Base-by-base conservation (phyloP, 1,140 invertebrate species). In the Halictus rubicundus region DNA sequence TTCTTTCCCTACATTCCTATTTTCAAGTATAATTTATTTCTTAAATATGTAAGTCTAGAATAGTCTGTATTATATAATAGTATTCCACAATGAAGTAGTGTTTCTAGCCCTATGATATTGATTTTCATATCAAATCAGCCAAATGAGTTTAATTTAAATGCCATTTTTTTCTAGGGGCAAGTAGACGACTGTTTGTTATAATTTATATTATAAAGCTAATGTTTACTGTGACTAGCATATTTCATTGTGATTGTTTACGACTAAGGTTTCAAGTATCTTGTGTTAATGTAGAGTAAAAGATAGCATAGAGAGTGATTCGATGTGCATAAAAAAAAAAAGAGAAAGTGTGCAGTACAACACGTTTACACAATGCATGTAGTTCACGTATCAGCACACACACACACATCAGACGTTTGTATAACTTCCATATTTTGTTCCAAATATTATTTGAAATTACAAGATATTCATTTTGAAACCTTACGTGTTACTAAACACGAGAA, bases 1-100 rank as follows among this genome's bases (percentile, higher is more conserved):
- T 84, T 46, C 39, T 81, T 80, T 60, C 70, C 69, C 81, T 61
- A 91, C 90, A 91, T 91, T 90, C 89, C 90, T 88, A 64, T 80
- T 57, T 78, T 61, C 85, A 77, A 82, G 32, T 32, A 77, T 86
- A 83, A 85, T 78, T 86, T 87, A 89, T 87, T 76, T 84, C 82
- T 87, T 83, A 85, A 88, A 80, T 81, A 78, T 65, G 42, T 76
- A 89, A 90, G 84, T 88, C 83, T 87, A 63, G 76, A 32, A 25
- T 76, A 54, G 69, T 46, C 10, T 12, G 10, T 46, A 46, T 32
- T 32, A 32, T 32, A 32, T 32, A 32, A 32, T 66, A 49, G 66
- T 63, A 57, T 72, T 71, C 64, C 60, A 68, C 72, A 3, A 21
- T 54, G 32, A 61, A 65, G 42, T 49, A 64, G 61, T 16, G 21